Base-by-base conservation (phyloP, 2,113 vertebrate genomes). In the Neogale vison region DNA sequence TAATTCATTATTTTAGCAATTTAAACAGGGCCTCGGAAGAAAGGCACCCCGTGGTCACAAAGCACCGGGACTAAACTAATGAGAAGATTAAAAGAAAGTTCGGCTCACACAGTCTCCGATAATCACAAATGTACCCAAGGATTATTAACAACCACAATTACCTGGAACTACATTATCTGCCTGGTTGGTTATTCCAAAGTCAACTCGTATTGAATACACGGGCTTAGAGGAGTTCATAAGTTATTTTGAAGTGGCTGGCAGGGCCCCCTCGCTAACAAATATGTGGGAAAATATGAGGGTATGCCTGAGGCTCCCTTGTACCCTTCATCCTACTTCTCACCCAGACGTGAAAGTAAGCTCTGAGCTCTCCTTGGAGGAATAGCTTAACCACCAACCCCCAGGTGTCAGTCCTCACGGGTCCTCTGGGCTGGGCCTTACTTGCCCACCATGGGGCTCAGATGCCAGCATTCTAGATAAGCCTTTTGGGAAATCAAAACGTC, bases 1-100 rank as follows among this genome's bases (percentile, higher is more conserved):
- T 81, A 93, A 97, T 97, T 81, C 82, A 96, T 98, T 97, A 96
- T 97, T 96, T 96, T 93, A 96, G 93, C 94, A 96, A 94, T 97
- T 97, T 95, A 85, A 95, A 92, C 80, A 97, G 94, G 76, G 90
- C 76, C 83, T 93, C 1, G 0, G 86, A 90, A 96, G 74, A 93
- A 96, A 94, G 92, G 81, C 55, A 92, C 93, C 96, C 86, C 61
- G 39, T 36, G 34, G 84, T 77, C 83, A 83, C 85, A 76, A 39
- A 95, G 74, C 61, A 24, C 74, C 7, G 83, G 23, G 88, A 92
- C 59, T 31, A 29, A 83, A 90, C 90, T 95, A 93, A 97, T 83
- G 93, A 97, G 93, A 96, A 97, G 89, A 97, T 96, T 96, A 95
- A 93, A 95, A 97, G 93, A 85, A 97, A 97, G 93, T 92, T 79